These are phyloP conservation scores for Gnathonemus echidnorhynchus DNA, from an alignment of 2,113 vertebrate genomes.

Conservation along the genomic window DNA sequence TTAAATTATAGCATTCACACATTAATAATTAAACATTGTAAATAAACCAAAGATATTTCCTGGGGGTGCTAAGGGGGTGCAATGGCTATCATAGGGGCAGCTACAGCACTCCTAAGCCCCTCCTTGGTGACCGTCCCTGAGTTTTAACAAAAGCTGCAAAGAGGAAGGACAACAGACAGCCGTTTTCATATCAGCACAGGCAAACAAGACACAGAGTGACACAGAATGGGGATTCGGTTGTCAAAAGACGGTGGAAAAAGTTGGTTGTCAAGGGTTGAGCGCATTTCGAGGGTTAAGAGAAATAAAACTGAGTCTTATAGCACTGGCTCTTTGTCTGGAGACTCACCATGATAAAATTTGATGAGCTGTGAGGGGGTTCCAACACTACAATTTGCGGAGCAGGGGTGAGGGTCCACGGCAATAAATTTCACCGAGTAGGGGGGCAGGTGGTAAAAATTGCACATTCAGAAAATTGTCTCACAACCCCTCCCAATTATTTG, in stretches of 20 bases:
- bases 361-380: neutral
- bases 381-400: neutral
- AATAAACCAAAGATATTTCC: neutral
- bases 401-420: neutral
- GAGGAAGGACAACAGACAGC: neutral
- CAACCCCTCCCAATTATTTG: neutral
- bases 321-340: neutral
- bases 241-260: neutral
- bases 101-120: neutral
- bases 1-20: neutral
- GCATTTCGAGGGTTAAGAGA: neutral
- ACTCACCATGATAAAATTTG: neutral
- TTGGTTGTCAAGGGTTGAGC: neutral
- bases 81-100: neutral
- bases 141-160: neutral
- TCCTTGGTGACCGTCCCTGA: neutral
- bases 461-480: neutral
- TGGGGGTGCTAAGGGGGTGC: neutral
- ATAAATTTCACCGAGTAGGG: neutral
- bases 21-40: neutral
- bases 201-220: neutral
- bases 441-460: neutral
- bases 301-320: neutral
- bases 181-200: neutral
- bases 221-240: neutral